Base-by-base conservation (phyloP, 2,113 vertebrate species). In the Microcebus tavaratra region DNA sequence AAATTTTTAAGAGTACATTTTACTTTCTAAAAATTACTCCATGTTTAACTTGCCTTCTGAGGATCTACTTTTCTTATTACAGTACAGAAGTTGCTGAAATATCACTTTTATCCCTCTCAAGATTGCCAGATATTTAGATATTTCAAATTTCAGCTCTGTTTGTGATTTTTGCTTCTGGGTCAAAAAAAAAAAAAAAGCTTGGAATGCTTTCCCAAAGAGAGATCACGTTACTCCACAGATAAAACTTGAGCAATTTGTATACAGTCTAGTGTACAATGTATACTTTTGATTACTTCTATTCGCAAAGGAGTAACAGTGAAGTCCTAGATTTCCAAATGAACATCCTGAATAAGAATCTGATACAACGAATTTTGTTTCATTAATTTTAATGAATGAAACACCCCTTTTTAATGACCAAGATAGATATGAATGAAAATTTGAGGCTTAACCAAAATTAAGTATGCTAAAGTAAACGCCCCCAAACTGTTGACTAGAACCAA, bases 201-300 rank as follows among this genome's bases (percentile, higher is more conserved):
- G 13, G 13, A 73, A 93, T 82, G 83, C 72, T 97, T 93, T 82
- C 87, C 11, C 50, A 73, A 94, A 96, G 94, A 36, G 27, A 85
- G 29, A 65, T 68, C 76, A 73, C 45, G 79, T 96, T 76, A 80
- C 73, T 87, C 45, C 18, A 79, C n/a, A 75, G 29, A 59, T 36
- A 61, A 76, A 73, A 95, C 72, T 96, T 90, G 18, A 70, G 29
- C 59, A 57, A 93, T 39, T 15, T 45, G 72, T 65, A 95, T 6
- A 85, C 6, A 50, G 8, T 5, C 55, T 57, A 85, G 3, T n/a
- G 50, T 50, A 94, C 45, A 76, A 84, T 5, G 50, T 34, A 45
- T 36, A 42, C 65, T 95, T 94, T 42, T 59, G n/a, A 79, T n/a
- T 55, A 80, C 31, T 70, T 84, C 53, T 75, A 29, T 18, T 87